phyloP scores from a whole-genome alignment of 2,797 vertebrate genomes.

The Agapornis canus region DNA sequence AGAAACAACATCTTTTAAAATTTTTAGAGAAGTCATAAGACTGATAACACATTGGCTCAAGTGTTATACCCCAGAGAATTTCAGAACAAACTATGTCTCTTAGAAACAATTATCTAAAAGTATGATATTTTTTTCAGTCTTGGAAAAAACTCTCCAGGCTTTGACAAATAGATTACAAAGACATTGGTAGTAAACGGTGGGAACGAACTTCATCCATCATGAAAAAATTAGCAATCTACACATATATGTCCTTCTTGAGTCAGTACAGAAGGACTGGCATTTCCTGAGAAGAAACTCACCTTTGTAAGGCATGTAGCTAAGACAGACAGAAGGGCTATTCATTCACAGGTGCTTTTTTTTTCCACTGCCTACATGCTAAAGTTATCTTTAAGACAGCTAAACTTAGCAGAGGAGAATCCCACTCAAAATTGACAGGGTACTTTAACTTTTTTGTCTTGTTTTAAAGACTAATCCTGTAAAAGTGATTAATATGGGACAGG shows the following conservation, averaged over 20 bases:
- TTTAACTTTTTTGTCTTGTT: neutral
- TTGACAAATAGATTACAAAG: slow-evolving; percentile 13
- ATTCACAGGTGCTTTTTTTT: neutral
- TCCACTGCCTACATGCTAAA: slow-evolving; percentile 2
- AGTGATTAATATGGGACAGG: neutral
- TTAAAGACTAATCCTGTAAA: neutral
- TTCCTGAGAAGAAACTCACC: slow-evolving; percentile 60
- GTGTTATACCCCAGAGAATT: neutral
- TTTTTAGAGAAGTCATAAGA: neutral
- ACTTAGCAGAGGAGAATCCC: slow-evolving; percentile 1
- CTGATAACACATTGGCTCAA: neutral
- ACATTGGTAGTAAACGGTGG: neutral
- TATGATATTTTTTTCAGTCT: neutral
- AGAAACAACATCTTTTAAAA: neutral
- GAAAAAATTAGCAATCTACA: neutral
- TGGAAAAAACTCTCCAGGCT: neutral
- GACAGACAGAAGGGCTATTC: slow-evolving; percentile 12
- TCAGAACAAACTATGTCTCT: neutral
- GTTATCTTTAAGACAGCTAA: slow-evolving; percentile 47
- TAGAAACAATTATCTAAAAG: neutral
- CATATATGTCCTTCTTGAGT: neutral
- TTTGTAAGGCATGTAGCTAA: slow-evolving; percentile 33
- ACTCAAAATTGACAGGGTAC: slow-evolving; percentile 46
- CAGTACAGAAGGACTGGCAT: neutral
- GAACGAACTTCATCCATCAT: neutral